Base-by-base conservation (phyloP, 2,888 invertebrate species). In the Coenonympha glycerion region DNA sequence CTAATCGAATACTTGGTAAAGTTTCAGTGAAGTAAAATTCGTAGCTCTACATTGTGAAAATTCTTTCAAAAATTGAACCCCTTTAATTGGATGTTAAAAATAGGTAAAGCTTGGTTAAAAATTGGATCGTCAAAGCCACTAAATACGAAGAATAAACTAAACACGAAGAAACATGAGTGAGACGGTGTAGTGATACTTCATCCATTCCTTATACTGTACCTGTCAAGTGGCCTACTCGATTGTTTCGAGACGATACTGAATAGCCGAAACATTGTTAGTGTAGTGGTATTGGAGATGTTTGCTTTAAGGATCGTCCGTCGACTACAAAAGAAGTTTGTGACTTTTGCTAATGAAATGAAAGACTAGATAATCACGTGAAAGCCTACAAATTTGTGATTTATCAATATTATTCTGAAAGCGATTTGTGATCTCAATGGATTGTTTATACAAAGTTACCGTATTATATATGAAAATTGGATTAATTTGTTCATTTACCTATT, bases 401-500 rank as follows among this genome's bases (percentile, higher is more conserved):
- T 71, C 66, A 62, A 71, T 71, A 63, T n/a, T n/a, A n/a, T 66
- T 68, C 63, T 60, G 62, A 66, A 65, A 69, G 66, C 65, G 68
- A 71, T 63, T 65, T 68, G 77, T 82, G 85, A 84, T 84, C 85
- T 83, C 82, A 78, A 70, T 66, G 68, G 69, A 76, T 75, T 54
- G 45, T 50, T 48, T 39, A 44, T 50, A 53, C 39, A 53, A 46
- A 74, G 70, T 71, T 72, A 69, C 66, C 65, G 58, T 59, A 62
- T 33, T 57, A 55, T 44, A 13, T n/a, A 33, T 26, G 57, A 54
- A 18, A 33, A 33, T 31, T 22, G 44, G 33, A 22, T 44, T 33
- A 6, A 5, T 44, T 21, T 31, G n/a, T 44, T 31, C 16, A 33
- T 22, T 40, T 24, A 40, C 26, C 26, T 40, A 26, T n/a, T n/a